Evolutionary conservation across 2,888 invertebrate species (phyloP).

Genomic region (Cephus pulcher): DNA sequence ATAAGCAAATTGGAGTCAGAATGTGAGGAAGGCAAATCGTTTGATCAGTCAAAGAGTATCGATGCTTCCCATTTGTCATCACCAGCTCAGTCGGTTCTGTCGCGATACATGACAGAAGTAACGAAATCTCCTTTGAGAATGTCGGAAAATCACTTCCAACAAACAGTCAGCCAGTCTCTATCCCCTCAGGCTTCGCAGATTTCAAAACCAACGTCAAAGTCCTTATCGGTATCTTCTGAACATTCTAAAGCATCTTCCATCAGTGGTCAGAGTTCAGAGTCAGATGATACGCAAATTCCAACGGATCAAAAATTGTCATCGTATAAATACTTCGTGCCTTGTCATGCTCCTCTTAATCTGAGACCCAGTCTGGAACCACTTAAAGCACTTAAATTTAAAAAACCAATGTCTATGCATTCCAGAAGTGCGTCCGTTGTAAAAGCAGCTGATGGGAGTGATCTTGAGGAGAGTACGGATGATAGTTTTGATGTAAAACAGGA

Average conservation of each 20-base stretch:
- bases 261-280: slow-evolving; percentile 41
- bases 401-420: slow-evolving; percentile 23
- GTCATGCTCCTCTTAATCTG: slow-evolving; percentile 53
- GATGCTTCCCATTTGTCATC: neutral
- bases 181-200: slow-evolving; percentile 23
- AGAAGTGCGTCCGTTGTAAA: slow-evolving; percentile 9
- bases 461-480: slow-evolving; percentile 11
- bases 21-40: neutral
- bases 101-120: neutral
- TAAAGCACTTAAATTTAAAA: slow-evolving; percentile 44
- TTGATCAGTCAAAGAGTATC: neutral
- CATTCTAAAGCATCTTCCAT: slow-evolving; percentile 33
- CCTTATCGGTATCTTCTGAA: slow-evolving; percentile 38
- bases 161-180: neutral
- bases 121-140: neutral
- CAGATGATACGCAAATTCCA: slow-evolving; percentile 35
- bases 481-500: slow-evolving; percentile 1
- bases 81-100: neutral
- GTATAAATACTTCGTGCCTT: slow-evolving; percentile 50
- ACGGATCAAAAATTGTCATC: slow-evolving; percentile 29
- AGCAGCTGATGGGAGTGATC: slow-evolving; percentile 7
- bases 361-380: slow-evolving; percentile 56
- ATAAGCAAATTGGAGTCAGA: neutral
- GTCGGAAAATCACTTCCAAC: neutral
- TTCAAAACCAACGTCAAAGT: slow-evolving; percentile 27